Percentiles rank a stretch among this genome's conserved stretches.
Evolutionary conservation across 1,140 invertebrate genomes (phyloP).

Genomic region (Luehdorfia chinensis): DNA sequence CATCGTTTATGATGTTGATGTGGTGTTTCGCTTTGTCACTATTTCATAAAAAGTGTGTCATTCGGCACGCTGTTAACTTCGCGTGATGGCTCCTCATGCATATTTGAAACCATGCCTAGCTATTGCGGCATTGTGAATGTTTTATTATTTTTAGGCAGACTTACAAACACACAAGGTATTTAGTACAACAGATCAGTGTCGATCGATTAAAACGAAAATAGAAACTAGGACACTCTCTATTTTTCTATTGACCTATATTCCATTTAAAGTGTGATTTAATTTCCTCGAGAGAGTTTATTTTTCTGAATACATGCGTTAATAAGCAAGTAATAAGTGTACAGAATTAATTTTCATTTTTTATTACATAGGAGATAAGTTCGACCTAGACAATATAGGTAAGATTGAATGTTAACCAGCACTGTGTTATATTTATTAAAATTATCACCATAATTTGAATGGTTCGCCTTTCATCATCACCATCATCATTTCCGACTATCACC

Average conservation of each 20-base stretch:
- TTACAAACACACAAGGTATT: conserved; percentile 47
- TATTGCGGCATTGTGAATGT: conserved; percentile 32
- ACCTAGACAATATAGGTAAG: too few relatives aligned
- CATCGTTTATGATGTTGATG: conserved; percentile 4
- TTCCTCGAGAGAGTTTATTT: too few relatives aligned
- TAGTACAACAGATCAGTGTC: conserved; percentile 55
- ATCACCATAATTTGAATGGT: too few relatives aligned
- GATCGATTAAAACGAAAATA: conserved; percentile 61
- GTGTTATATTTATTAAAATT: too few relatives aligned
- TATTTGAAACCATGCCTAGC: conserved; percentile 42
- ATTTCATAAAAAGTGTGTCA: conserved; percentile 7
- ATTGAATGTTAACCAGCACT: too few relatives aligned
- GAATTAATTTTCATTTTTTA: too few relatives aligned
- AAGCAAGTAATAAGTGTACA: too few relatives aligned
- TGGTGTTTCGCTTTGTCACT: conserved; percentile 8
- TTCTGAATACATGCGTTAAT: too few relatives aligned
- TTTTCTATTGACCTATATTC: conserved; percentile 48
- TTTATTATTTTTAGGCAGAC: conserved; percentile 68
- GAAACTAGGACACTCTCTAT: conserved; percentile 28
- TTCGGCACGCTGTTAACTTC: conserved; percentile 25
- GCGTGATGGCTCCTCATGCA: conserved; percentile 48
- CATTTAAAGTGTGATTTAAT: too few relatives aligned
- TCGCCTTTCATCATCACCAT: too few relatives aligned
- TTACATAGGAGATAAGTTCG: too few relatives aligned
- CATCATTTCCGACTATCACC: too few relatives aligned